Percentiles rank a stretch among this genome's conserved stretches.
These are phyloP conservation scores for Venustoraphidia nigricollis DNA, from an alignment of 2,888 invertebrate genomes.

Conservation along the genomic window DNA sequence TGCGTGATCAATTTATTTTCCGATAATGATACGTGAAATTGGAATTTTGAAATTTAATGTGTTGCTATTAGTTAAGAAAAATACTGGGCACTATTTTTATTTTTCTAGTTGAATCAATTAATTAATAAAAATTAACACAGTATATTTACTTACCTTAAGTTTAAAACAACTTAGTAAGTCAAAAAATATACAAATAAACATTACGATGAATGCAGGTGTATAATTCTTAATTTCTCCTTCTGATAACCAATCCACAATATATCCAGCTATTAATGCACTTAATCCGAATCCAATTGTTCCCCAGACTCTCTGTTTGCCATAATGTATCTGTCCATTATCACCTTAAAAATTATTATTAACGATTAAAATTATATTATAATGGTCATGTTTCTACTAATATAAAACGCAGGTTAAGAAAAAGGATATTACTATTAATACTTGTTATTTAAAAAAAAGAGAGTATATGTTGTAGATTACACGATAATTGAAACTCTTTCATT, in stretches of 20 bases:
- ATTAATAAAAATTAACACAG: background rate
- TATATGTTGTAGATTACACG: too few species aligned
- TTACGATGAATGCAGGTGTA: constrained; percentile 55
- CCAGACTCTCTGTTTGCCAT: constrained; percentile 69
- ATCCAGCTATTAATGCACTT: constrained; percentile 55
- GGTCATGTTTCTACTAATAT: too few species aligned
- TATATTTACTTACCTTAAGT: constrained; percentile 32
- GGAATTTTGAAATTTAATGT: too few species aligned
- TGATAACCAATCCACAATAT: constrained; percentile 50
- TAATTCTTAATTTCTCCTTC: constrained; percentile 42
- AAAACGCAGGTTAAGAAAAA: too few species aligned
- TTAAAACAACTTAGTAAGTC: constrained; percentile 52
- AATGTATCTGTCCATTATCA: constrained; percentile 46
- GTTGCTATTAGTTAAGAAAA: too few species aligned
- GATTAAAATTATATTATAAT: too few species aligned
- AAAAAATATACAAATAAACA: constrained; percentile 42
- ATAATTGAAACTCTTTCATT: too few species aligned
- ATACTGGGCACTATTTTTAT: too few species aligned
- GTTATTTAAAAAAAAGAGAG: too few species aligned
- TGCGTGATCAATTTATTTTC: too few species aligned
- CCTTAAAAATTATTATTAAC: constrained; percentile 29
- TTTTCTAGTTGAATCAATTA: background rate
- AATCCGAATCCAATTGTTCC: constrained; percentile 68
- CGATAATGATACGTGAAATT: too few species aligned
- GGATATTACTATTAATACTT: too few species aligned